Conservation (phyloP, 2,888 invertebrate genomes). For the Sesia apiformis region DNA sequence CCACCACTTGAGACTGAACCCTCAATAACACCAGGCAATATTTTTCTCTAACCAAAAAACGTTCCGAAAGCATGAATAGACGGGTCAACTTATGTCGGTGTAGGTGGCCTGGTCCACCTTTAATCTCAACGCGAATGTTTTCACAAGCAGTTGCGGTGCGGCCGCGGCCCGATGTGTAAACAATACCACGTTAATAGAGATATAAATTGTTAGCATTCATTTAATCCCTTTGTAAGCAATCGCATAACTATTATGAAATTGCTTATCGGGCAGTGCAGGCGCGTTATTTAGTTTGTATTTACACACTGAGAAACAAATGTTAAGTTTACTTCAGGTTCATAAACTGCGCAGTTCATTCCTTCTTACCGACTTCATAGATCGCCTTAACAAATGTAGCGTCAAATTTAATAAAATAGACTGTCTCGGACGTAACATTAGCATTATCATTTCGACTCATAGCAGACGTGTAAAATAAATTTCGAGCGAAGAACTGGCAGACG, state of each 20-base stretch:
- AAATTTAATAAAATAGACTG: constrained; percentile 40
- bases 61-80: background rate
- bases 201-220: constrained; percentile 65
- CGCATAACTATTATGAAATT: constrained; percentile 34
- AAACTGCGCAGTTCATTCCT: background rate
- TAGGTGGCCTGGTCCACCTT: constrained; percentile 50
- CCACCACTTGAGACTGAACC: constrained; percentile 28
- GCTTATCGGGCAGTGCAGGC: constrained; percentile 45
- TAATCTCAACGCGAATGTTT: constrained; percentile 66
- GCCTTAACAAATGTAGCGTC: constrained; percentile 23
- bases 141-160: constrained; percentile 57
- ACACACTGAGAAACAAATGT: constrained; percentile 25
- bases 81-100: constrained; percentile 31
- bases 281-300: constrained; percentile 18
- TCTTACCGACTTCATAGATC: background rate
- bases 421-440: constrained; percentile 38
- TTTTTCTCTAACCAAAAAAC: background rate
- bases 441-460: constrained; percentile 30
- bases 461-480: constrained; percentile 55
- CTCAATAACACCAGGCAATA: background rate
- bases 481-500: constrained; percentile 37
- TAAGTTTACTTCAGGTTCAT: constrained; percentile 18
- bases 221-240: constrained; percentile 49
- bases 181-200: constrained; percentile 70
- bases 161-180: constrained; percentile 60